phyloP scores from a whole-genome alignment of 2,888 invertebrate species.

The Oegoconia quadripuncta region DNA sequence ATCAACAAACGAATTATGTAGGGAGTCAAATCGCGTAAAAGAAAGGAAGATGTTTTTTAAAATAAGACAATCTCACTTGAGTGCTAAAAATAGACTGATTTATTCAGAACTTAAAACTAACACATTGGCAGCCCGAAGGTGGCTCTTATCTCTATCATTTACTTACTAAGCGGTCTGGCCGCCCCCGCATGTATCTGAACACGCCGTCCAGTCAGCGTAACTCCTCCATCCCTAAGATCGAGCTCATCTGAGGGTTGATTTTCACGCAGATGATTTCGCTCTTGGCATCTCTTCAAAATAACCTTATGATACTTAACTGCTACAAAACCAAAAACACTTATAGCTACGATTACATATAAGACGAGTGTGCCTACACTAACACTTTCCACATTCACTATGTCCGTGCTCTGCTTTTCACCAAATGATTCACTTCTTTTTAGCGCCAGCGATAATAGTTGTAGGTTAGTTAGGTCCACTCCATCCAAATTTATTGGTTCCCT shows the following conservation, averaged over 20 bases:
- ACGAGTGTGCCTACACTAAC: not conserved
- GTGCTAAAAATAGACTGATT: too few species aligned
- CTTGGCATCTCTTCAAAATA: too few species aligned
- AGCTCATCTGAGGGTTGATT: not conserved
- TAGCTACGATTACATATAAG: not conserved
- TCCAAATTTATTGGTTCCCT: not conserved
- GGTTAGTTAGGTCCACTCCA: not conserved
- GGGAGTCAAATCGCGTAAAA: too few species aligned
- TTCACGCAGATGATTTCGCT: not conserved
- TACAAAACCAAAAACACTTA: not conserved
- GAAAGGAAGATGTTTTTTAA: too few species aligned
- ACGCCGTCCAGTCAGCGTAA: not conserved
- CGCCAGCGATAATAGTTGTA: not conserved
- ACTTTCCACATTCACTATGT: not conserved
- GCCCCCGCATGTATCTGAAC: too few species aligned
- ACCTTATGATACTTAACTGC: not conserved
- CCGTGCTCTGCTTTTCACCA: not conserved
- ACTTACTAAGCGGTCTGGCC: too few species aligned
- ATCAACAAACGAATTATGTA: too few species aligned
- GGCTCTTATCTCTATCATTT: too few species aligned
- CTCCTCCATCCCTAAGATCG: conserved; percentile 1
- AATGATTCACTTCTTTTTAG: not conserved
- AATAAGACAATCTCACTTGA: too few species aligned
- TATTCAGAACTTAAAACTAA: too few species aligned
- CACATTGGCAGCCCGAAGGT: too few species aligned